A percentile compares a stretch with the other conserved stretches of the same genome.
Evolutionary conservation across 2,113 vertebrate genomes (phyloP).

Genomic region (Stomatorhinus ivindoensis): DNA sequence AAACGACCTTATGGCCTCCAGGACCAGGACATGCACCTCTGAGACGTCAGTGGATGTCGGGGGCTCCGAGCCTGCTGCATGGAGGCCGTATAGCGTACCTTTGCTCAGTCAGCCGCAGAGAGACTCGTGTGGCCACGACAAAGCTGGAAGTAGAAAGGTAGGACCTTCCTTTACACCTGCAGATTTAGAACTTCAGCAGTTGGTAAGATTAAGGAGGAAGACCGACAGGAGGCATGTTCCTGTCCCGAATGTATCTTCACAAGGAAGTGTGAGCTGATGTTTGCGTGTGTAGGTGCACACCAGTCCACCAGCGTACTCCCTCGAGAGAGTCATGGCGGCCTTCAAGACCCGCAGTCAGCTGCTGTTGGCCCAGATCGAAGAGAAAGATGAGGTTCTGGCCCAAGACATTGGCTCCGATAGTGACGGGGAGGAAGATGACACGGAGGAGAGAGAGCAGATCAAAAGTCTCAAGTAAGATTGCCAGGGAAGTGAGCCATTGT

Average conservation of each 20-base stretch:
- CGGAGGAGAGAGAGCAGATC: constrained; percentile 39
- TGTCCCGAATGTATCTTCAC: not conserved
- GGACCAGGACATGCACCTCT: constrained; percentile 26
- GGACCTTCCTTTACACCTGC: not conserved
- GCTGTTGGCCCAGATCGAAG: constrained; percentile 69
- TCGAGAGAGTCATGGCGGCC: constrained; percentile 70
- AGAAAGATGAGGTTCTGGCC: constrained; percentile 72
- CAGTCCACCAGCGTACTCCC: constrained; percentile 58
- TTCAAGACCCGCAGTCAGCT: constrained; percentile 72
- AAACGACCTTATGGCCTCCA: constrained; percentile 50
- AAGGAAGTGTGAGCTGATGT: not conserved
- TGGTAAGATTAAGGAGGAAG: not conserved
- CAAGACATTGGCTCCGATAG: constrained; percentile 56
- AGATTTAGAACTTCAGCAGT: not conserved
- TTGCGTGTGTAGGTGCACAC: constrained; percentile 58
- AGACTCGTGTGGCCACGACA: constrained; percentile 35
- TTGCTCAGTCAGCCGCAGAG: constrained; percentile 38
- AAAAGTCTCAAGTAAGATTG: constrained; percentile 46
- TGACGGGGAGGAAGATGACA: constrained; percentile 44
- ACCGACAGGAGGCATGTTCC: constrained; percentile 20
- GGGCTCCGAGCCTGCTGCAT: constrained; percentile 29
- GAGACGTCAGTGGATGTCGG: constrained; percentile 31
- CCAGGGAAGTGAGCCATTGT: not conserved
- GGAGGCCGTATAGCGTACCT: constrained; percentile 66
- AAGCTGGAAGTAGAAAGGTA: constrained; percentile 61